Conservation (phyloP, 2,888 invertebrate genomes). For the Coenonympha arcania region DNA sequence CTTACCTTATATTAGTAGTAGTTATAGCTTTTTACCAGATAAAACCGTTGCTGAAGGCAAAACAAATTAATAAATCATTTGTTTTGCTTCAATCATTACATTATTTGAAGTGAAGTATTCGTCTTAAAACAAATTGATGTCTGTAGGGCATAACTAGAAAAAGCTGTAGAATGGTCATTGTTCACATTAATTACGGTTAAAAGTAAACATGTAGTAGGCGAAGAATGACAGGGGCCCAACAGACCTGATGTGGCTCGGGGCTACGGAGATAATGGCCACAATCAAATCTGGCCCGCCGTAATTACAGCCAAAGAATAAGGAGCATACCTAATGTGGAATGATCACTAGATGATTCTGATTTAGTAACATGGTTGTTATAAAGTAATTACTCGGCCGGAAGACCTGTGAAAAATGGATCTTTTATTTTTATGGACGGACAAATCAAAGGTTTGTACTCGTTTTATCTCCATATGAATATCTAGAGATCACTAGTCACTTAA, state of each 20-base stretch:
- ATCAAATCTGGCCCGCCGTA: conserved; percentile 28
- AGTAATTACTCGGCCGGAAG: conserved; percentile 17
- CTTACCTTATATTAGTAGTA: too few relatives aligned
- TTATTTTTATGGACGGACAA: background rate
- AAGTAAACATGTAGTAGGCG: conserved; percentile 35
- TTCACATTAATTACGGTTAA: conserved; percentile 31
- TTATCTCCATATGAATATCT: too few relatives aligned
- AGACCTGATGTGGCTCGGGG: conserved; percentile 32
- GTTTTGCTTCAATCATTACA: too few relatives aligned
- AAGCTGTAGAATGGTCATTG: conserved; percentile 22
- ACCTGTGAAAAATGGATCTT: background rate
- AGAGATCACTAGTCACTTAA: too few relatives aligned
- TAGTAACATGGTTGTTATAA: conserved; percentile 28
- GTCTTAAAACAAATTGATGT: conserved; percentile 7
- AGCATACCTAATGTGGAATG: conserved; percentile 13
- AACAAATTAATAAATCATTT: too few relatives aligned
- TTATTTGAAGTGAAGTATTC: background rate
- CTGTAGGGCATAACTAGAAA: conserved; percentile 16
- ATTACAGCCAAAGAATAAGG: conserved; percentile 32
- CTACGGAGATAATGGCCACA: conserved; percentile 30
- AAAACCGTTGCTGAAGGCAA: too few relatives aligned
- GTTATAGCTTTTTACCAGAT: too few relatives aligned
- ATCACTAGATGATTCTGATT: conserved; percentile 21
- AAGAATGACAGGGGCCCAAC: conserved; percentile 30
- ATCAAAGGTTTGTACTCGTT: background rate